Conservation (phyloP, 2,888 invertebrate genomes). For the Nomada fucata region DNA sequence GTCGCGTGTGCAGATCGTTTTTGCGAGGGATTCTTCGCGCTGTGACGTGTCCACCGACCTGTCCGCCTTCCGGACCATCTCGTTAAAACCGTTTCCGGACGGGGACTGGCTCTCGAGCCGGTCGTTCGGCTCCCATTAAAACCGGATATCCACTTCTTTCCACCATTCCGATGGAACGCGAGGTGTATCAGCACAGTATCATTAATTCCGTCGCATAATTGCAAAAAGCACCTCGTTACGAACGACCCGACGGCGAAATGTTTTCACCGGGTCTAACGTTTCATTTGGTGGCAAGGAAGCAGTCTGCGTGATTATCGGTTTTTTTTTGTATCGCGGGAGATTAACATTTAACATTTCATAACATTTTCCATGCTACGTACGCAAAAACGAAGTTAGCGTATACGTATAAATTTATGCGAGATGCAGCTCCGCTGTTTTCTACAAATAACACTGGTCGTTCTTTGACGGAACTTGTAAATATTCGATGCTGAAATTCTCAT, state of each 20-base stretch:
- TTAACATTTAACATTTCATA: too few species aligned
- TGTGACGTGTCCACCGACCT: conserved; percentile 11
- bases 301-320: too few species aligned
- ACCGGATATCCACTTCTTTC: conserved; percentile 41
- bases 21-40: conserved; percentile 41
- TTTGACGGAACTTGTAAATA: too few species aligned
- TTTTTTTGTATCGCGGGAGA: too few species aligned
- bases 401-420: too few species aligned
- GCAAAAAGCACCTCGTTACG: conserved; percentile 7
- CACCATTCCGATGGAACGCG: conserved; percentile 10
- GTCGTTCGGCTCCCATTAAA: conserved; percentile 49
- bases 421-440: too few species aligned
- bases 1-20: conserved; percentile 14
- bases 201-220: conserved; percentile 43
- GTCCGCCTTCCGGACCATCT: conserved; percentile 36
- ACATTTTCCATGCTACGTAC: too few species aligned
- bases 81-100: conserved; percentile 57
- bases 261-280: background rate
- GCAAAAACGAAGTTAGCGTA: too few species aligned
- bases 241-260: background rate
- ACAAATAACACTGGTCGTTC: too few species aligned
- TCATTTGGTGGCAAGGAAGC: background rate
- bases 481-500: too few species aligned
- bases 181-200: conserved; percentile 7
- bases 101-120: conserved; percentile 40